These are phyloP conservation scores for Cylindroiulus punctatus DNA, from an alignment of 2,888 invertebrate genomes.

Conservation along the genomic window DNA sequence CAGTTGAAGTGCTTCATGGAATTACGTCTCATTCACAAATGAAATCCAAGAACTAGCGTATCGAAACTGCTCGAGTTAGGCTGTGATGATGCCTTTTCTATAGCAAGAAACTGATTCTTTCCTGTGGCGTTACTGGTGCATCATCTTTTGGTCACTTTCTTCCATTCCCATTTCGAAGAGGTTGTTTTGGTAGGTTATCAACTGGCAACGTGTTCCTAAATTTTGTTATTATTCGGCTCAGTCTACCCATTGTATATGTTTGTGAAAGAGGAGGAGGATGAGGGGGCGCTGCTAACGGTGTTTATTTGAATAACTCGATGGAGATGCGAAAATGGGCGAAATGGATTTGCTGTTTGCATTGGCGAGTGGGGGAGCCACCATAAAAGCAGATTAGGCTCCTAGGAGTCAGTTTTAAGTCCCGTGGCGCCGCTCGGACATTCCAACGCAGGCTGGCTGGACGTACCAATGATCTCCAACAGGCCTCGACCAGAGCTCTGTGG, in stretches of 20 bases:
- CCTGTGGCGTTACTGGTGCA: no score
- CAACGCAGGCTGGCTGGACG: neutral
- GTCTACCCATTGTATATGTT: neutral
- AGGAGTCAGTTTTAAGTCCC: slow-evolving; percentile 6
- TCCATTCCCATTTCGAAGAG: neutral
- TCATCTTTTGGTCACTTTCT: neutral
- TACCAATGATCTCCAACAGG: neutral
- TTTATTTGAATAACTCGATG: slow-evolving; percentile 18
- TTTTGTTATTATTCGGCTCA: neutral
- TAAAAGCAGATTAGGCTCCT: slow-evolving; percentile 16
- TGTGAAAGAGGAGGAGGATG: neutral
- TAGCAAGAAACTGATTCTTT: no score
- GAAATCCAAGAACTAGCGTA: no score
- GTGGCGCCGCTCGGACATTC: slow-evolving; percentile 10
- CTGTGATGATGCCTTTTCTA: no score
- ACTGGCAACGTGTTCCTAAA: neutral
- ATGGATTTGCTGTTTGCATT: slow-evolving; percentile 10
- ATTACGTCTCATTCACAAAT: no score
- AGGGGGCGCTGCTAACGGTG: neutral
- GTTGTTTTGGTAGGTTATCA: neutral
- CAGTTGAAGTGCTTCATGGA: no score
- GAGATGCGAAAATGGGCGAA: neutral
- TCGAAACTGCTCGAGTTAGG: no score
- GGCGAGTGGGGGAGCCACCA: slow-evolving; percentile 18
- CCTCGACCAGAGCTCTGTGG: neutral